Conservation (phyloP, 92 coral and sea anemone species). For the Isaurus tuberculatus region DNA sequence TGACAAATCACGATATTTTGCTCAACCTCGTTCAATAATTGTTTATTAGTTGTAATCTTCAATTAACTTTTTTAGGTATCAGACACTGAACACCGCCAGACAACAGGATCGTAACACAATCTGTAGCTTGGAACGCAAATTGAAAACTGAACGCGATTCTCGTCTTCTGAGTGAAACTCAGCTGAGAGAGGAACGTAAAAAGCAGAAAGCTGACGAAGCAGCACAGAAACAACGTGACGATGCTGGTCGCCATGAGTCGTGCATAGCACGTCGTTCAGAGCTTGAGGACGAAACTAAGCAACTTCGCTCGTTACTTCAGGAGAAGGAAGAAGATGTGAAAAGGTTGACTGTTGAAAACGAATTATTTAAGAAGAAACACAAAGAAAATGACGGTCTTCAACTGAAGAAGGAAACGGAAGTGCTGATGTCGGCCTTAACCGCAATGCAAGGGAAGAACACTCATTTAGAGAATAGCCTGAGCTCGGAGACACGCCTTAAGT, state of each 20-base stretch:
- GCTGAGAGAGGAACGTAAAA: conserved; percentile 96
- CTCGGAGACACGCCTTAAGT: conserved; percentile 95
- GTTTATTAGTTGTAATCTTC: neutral
- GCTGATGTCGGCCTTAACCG: conserved; percentile 90
- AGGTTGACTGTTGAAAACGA: conserved; percentile 84
- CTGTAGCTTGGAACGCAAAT: conserved; percentile 90
- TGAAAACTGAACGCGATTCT: conserved; percentile 95
- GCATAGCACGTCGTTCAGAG: conserved; percentile 88
- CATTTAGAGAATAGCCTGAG: conserved; percentile 95
- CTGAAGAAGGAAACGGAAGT: conserved; percentile 96
- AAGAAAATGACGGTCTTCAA: conserved; percentile 88
- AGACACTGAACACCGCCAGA: conserved; percentile 74
- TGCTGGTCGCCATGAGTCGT: conserved; percentile 86
- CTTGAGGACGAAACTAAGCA: conserved; percentile 92
- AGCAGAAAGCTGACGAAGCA: conserved; percentile 86
- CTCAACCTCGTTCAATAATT: too few species aligned
- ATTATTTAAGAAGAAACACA: conserved; percentile 77
- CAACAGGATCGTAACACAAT: conserved; percentile 97
- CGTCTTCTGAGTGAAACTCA: conserved; percentile 93
- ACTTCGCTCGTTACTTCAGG: conserved; percentile 73
- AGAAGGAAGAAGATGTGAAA: conserved; percentile 88
- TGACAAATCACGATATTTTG: too few species aligned
- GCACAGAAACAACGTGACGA: conserved; percentile 90
- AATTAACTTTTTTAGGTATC: conserved; percentile 58
- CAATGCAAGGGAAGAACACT: conserved; percentile 99